These are phyloP conservation scores for Pionites leucogaster DNA, from an alignment of 2,113 vertebrate genomes.

Conservation along the genomic window DNA sequence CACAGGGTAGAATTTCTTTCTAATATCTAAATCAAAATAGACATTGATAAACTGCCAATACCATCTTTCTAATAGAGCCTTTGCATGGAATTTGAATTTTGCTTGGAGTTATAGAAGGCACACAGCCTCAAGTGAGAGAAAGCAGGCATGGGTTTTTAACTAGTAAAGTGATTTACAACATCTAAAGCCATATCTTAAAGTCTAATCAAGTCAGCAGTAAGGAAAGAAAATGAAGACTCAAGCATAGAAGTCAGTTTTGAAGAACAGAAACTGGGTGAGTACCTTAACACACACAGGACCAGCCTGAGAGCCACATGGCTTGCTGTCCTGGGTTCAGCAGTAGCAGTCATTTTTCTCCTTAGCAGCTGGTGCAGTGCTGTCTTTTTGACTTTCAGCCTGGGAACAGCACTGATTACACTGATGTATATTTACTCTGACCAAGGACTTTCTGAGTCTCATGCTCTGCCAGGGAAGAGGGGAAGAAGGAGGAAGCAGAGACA, in stretches of 20 bases:
- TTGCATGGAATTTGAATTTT: neutral
- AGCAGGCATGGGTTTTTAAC: neutral
- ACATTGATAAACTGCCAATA: neutral
- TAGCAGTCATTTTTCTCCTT: too few relatives aligned
- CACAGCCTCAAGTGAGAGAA: neutral
- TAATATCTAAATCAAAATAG: neutral
- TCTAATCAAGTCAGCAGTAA: neutral
- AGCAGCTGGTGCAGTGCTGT: too few relatives aligned
- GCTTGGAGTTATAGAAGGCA: neutral
- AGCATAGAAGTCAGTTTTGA: neutral
- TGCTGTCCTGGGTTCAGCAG: too few relatives aligned
- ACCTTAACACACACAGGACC: neutral
- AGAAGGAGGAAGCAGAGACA: too few relatives aligned
- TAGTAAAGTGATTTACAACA: neutral
- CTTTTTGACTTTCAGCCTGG: too few relatives aligned
- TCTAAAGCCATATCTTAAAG: neutral
- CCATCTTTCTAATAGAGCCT: neutral
- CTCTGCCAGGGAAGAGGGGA: too few relatives aligned
- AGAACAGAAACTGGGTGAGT: neutral
- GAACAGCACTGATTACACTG: too few relatives aligned
- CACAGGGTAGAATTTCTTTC: neutral
- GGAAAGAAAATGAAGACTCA: neutral
- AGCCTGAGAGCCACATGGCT: rapidly evolving
- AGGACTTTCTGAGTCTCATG: too few relatives aligned
- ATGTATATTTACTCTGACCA: too few relatives aligned